Conservation (phyloP, 2,113 vertebrate genomes). For the Scortum barcoo region DNA sequence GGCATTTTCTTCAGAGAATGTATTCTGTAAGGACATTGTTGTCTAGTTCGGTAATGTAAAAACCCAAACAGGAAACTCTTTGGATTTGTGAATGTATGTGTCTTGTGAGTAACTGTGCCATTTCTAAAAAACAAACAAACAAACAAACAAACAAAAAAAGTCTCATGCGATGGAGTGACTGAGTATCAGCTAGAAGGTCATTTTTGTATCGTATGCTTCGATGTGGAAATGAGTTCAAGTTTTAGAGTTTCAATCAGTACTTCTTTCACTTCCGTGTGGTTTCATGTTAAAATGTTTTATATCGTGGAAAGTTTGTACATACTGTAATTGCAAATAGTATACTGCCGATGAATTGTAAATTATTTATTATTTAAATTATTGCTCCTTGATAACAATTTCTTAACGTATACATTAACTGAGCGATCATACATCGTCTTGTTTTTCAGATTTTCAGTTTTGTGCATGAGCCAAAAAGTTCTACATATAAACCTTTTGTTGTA, state of each 20-base stretch:
- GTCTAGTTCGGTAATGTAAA: slow-evolving; percentile 55
- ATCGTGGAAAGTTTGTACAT: slow-evolving; percentile 75
- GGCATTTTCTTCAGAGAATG: slow-evolving; percentile 72
- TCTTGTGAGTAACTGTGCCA: slow-evolving; percentile 64
- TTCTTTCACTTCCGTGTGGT: slow-evolving; percentile 52
- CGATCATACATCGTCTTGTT: slow-evolving; percentile 20
- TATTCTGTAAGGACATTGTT: slow-evolving; percentile 59
- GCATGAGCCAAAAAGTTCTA: slow-evolving; percentile 56
- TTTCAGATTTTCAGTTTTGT: slow-evolving; percentile 41
- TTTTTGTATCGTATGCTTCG: slow-evolving; percentile 61
- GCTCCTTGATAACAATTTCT: slow-evolving; percentile 42
- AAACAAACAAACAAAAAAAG: too few species aligned
- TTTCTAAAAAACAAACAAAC: too few species aligned
- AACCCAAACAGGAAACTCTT: slow-evolving; percentile 58
- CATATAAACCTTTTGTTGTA: slow-evolving; percentile 6
- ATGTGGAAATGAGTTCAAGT: slow-evolving; percentile 51
- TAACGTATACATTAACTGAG: slow-evolving; percentile 25
- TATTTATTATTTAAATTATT: slow-evolving; percentile 57
- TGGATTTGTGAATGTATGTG: slow-evolving; percentile 73
- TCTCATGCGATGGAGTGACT: slow-evolving; percentile 47
- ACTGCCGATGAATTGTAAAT: slow-evolving; percentile 70
- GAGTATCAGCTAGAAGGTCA: slow-evolving; percentile 42
- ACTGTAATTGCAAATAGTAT: slow-evolving; percentile 67
- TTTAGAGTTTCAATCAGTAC: slow-evolving; percentile 39
- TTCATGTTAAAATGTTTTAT: slow-evolving; percentile 73